Evolutionary conservation across 2,797 vertebrate genomes (phyloP).

Genomic region (Xerus rutilus): DNA sequence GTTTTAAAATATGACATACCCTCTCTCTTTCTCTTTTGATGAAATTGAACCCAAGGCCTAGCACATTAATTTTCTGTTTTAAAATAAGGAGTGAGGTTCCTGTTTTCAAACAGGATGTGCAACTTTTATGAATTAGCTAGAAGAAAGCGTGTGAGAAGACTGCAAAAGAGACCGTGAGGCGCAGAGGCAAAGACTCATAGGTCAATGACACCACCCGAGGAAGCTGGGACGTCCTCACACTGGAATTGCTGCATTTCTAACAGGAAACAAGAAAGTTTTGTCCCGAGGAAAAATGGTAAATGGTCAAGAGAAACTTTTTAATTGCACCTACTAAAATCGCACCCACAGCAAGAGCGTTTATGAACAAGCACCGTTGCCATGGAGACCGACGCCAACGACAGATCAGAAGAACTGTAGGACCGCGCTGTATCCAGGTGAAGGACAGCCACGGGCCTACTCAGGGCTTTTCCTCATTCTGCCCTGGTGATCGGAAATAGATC

Average conservation of each 20-base stretch:
- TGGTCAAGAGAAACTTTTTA: constrained; percentile 57
- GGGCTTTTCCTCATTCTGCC: neutral
- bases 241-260: neutral
- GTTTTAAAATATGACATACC: neutral
- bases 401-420: constrained; percentile 37
- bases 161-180: neutral
- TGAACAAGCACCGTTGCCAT: neutral
- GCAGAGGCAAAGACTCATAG: neutral
- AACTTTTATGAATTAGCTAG: neutral
- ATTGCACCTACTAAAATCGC: constrained; percentile 56
- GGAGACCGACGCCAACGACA: constrained; percentile 10
- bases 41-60: neutral
- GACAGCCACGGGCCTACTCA: neutral
- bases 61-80: neutral
- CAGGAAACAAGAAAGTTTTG: neutral
- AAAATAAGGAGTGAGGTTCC: neutral
- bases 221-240: neutral
- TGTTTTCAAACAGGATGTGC: constrained; percentile 14
- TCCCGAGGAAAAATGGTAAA: constrained; percentile 41
- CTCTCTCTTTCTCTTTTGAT: neutral
- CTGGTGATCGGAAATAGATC: constrained; percentile 15
- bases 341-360: constrained; percentile 49
- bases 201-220: neutral
- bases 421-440: neutral
- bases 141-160: neutral